phyloP scores from a whole-genome alignment of 1,140 invertebrate genomes.

The Drosophila dunni region DNA sequence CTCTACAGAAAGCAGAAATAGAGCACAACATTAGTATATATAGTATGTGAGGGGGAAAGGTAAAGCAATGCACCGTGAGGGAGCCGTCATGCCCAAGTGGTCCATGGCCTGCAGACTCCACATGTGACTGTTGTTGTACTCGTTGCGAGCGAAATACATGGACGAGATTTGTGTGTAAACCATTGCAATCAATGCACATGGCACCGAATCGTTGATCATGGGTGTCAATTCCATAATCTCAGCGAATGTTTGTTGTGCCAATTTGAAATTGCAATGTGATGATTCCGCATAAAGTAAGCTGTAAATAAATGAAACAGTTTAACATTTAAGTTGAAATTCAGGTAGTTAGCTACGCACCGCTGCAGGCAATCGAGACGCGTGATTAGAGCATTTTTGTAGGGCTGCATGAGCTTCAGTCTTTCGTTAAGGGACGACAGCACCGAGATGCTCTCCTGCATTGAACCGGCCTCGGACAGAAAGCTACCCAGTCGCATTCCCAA shows the following conservation, averaged over 20 bases:
- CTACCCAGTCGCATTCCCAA: constrained; percentile 88
- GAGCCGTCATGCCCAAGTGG: constrained; percentile 87
- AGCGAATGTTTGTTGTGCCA: constrained; percentile 69
- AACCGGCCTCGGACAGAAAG: constrained; percentile 94
- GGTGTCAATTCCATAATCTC: constrained; percentile 54
- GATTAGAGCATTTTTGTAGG: constrained; percentile 84
- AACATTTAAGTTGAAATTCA: background rate
- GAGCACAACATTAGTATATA: no score
- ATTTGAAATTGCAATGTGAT: constrained; percentile 90
- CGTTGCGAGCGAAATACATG: constrained; percentile 91
- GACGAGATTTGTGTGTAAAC: constrained; percentile 92
- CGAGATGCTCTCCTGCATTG: constrained; percentile 90
- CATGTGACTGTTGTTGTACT: constrained; percentile 90
- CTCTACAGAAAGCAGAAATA: constrained; percentile 77
- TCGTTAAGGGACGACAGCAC: constrained; percentile 88
- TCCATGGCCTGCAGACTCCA: constrained; percentile 91
- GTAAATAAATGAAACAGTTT: constrained; percentile 56
- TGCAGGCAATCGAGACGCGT: constrained; percentile 90
- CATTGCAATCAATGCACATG: constrained; percentile 86
- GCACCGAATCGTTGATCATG: constrained; percentile 45
- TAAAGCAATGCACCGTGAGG: constrained; percentile 84
- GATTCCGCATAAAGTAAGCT: constrained; percentile 93
- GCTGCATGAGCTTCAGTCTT: constrained; percentile 86
- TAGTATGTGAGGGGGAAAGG: background rate
- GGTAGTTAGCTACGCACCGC: constrained; percentile 85